Evolutionary conservation across 1,140 invertebrate genomes (phyloP), one percentile per base, ranked within the genome.

Genomic region (Araneus ventricosus): DNA sequence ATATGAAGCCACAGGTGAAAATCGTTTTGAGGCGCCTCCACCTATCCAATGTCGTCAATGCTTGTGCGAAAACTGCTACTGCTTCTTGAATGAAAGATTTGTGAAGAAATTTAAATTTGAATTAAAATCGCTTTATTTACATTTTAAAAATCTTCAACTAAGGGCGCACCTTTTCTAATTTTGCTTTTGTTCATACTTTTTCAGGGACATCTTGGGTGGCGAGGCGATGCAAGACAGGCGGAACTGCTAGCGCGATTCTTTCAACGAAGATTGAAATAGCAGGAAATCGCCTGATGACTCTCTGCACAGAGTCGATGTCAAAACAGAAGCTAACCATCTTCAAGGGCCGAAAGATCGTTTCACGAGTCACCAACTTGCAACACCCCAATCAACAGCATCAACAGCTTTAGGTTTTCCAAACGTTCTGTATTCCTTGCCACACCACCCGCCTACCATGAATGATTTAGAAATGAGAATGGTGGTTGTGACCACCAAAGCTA

Each of bases 391-490:
- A 79, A n/a, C 52, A 61, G 39, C 84, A 87, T 10, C 90, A 92
- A 75, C 90, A 63, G 39, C 80, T 87, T n/a, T 37, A 84, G 85
- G 3, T 91, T 91, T 57, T 79, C 84, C 41, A 86, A n/a, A 34
- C 24, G 57, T 86, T 70, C 27, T 93, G 17, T 84, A 93, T 37
- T 82, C 91, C 14, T 5, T 93, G 67, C 91, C 82, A 5, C 84
- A 93, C 67, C 91, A 93, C 30, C 63, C 79, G 1, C 39, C 67
- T 10, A 34, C 79, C 14, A 85, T 91, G 37, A 93, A 85, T 39
- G 91, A 93, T 84, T 34, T 93, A 39, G 91, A 93, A 39, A 41
- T 93, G 85, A 85, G 91, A n/a, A 79, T 93, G 82, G 84, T 86
- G 17, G 91, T 93, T 8, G 91, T 1, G 91, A 93, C 17, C 88